A percentile compares a stretch with the other conserved stretches of the same genome.
Evolutionary conservation across 2,888 invertebrate species (phyloP).

Genomic region (Drosophila histrio): DNA sequence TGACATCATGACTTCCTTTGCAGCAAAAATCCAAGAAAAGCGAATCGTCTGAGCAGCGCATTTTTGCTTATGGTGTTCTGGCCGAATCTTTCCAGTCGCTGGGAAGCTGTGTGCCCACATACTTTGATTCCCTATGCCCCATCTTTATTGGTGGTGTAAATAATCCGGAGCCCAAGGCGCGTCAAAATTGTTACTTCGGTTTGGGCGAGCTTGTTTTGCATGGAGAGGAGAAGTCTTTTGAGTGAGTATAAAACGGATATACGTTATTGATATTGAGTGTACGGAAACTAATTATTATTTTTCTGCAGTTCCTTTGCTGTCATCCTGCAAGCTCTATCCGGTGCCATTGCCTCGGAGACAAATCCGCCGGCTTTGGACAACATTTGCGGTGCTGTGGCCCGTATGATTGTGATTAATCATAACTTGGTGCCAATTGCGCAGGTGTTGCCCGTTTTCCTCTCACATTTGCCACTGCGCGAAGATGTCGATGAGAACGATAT

Average conservation of each 20-base stretch:
- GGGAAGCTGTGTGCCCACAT: slow-evolving; percentile 85
- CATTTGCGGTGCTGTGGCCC: slow-evolving; percentile 90
- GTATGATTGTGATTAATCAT: slow-evolving; percentile 88
- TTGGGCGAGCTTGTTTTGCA: slow-evolving; percentile 90
- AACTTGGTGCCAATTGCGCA: slow-evolving; percentile 88
- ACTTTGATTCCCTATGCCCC: slow-evolving; percentile 87
- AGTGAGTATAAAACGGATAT: slow-evolving; percentile 85
- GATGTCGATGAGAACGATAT: slow-evolving; percentile 90
- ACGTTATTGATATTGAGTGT: rapidly evolving
- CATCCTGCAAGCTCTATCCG: slow-evolving; percentile 88
- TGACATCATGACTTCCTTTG: slow-evolving; percentile 31
- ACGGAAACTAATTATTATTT: background rate
- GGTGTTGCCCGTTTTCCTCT: slow-evolving; percentile 89
- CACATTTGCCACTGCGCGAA: slow-evolving; percentile 89
- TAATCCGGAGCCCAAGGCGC: slow-evolving; percentile 88
- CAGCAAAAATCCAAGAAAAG: slow-evolving; percentile 87
- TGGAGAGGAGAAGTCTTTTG: slow-evolving; percentile 87
- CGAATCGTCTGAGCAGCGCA: slow-evolving; percentile 86
- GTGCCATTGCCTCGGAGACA: slow-evolving; percentile 87
- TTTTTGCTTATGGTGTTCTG: slow-evolving; percentile 89
- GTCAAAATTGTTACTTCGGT: slow-evolving; percentile 91
- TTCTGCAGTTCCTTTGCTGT: slow-evolving; percentile 87
- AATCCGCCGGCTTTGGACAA: slow-evolving; percentile 89
- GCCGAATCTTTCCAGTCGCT: slow-evolving; percentile 89
- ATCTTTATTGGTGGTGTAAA: slow-evolving; percentile 87